Conservation (phyloP, 35 echinoderm and acorn worm genomes). For the Ophiothrix spiculata region DNA sequence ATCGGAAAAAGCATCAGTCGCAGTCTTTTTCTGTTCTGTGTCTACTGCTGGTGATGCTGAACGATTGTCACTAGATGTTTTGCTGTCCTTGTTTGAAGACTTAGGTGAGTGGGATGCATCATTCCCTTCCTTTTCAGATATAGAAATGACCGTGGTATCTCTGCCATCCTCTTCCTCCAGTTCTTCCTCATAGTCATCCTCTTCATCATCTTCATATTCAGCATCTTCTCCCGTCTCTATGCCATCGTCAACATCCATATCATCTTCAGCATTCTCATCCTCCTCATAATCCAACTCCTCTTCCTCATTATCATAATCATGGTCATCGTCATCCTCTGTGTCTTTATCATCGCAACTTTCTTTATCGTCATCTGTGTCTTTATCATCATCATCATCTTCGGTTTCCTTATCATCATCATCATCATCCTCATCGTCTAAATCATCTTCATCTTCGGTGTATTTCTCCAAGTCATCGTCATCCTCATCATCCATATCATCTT, state of each 20-base stretch:
- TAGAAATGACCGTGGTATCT: neutral
- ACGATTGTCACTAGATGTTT: neutral
- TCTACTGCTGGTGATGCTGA: neutral
- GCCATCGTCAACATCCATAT: constrained; percentile 5
- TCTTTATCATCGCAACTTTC: constrained; percentile 15
- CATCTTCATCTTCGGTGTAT: constrained; percentile 53
- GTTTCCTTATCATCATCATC: constrained; percentile 27
- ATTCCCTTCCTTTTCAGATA: neutral
- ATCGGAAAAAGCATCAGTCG: too few species aligned
- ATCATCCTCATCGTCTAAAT: constrained; percentile 36
- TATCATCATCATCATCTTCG: constrained; percentile 25
- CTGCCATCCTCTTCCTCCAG: neutral
- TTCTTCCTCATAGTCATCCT: neutral
- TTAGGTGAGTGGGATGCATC: neutral
- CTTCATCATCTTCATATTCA: neutral
- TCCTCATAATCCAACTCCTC: constrained; percentile 34
- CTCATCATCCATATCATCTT: constrained; percentile 46
- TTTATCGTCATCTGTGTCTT: constrained; percentile 4
- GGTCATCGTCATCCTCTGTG: constrained; percentile 38
- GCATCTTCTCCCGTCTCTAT: constrained; percentile 20
- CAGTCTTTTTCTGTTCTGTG: too few species aligned
- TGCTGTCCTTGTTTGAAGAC: neutral
- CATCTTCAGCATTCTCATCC: constrained; percentile 12
- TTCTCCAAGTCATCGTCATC: constrained; percentile 39
- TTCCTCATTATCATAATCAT: constrained; percentile 15